phyloP scores from a whole-genome alignment of 2,888 invertebrate species.

The Pachycephus smyrnensis region DNA sequence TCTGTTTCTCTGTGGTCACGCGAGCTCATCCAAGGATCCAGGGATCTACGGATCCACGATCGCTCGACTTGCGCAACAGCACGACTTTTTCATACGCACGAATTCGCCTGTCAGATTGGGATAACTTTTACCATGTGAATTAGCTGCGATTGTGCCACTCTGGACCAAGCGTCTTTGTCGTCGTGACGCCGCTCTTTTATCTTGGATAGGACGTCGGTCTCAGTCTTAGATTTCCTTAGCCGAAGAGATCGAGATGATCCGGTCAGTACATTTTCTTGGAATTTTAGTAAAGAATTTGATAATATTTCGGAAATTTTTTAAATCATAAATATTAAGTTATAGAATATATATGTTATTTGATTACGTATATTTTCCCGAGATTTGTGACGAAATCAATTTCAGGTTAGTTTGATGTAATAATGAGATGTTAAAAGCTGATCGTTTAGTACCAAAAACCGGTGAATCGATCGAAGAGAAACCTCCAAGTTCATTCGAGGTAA shows the following conservation, averaged over 20 bases:
- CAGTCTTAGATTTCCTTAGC: background rate
- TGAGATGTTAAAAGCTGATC: background rate
- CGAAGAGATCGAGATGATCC: background rate
- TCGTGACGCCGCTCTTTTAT: background rate
- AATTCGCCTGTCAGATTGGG: background rate
- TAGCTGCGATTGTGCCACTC: constrained; percentile 36
- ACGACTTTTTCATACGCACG: background rate
- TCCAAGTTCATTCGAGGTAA: background rate
- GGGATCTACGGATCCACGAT: background rate
- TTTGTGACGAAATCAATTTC: background rate
- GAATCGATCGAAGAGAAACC: constrained; percentile 4
- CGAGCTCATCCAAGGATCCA: background rate
- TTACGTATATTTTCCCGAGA: background rate
- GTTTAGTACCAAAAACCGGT: background rate
- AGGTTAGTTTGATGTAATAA: background rate
- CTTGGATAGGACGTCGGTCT: background rate
- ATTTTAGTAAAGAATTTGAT: background rate
- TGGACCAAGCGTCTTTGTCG: background rate
- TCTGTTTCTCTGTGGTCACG: background rate
- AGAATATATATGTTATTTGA: background rate
- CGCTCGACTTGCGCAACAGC: constrained; percentile 1
- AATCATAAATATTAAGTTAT: background rate
- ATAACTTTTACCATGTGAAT: constrained; percentile 25
- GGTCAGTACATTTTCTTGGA: background rate
- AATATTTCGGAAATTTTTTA: background rate